Percentiles rank a stretch among this genome's conserved stretches.
phyloP scores from a whole-genome alignment of 2,888 invertebrate genomes.

The Xanthorhoe spadicearia region DNA sequence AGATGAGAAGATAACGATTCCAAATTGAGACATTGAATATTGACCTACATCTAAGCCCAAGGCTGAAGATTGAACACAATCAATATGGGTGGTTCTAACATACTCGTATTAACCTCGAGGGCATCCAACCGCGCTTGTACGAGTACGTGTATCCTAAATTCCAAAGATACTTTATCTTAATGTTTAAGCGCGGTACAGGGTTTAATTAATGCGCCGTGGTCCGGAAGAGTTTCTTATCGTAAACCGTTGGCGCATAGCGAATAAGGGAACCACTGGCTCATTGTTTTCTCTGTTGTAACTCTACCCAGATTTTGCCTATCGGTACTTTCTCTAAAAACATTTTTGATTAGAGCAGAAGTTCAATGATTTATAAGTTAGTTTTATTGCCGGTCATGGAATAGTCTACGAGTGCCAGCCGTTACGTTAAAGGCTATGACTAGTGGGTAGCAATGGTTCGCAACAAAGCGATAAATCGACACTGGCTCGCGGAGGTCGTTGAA shows the following conservation, averaged over 20 bases:
- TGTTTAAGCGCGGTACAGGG: conserved; percentile 10
- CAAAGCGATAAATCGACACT: conserved; percentile 62
- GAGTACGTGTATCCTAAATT: conserved; percentile 29
- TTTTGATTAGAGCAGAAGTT: neutral
- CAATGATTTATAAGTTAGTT: neutral
- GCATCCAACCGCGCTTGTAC: conserved; percentile 15
- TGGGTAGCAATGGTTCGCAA: conserved; percentile 43
- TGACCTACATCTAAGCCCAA: neutral
- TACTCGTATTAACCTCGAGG: conserved; percentile 1
- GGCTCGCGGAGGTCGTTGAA: conserved; percentile 56
- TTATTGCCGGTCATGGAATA: neutral
- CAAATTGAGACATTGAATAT: neutral
- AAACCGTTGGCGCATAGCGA: conserved; percentile 22
- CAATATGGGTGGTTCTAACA: neutral
- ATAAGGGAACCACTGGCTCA: conserved; percentile 17
- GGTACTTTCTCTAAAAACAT: neutral
- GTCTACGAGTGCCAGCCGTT: conserved; percentile 35
- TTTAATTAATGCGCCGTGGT: conserved; percentile 26
- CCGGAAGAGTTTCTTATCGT: conserved; percentile 33
- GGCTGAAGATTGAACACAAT: neutral
- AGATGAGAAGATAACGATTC: neutral
- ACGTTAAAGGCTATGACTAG: conserved; percentile 29
- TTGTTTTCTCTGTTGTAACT: conserved; percentile 1
- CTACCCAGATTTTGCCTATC: neutral
- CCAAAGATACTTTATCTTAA: conserved; percentile 20